Evolutionary conservation across 2,888 invertebrate species (phyloP).

Genomic region (Drosophila barbarae): DNA sequence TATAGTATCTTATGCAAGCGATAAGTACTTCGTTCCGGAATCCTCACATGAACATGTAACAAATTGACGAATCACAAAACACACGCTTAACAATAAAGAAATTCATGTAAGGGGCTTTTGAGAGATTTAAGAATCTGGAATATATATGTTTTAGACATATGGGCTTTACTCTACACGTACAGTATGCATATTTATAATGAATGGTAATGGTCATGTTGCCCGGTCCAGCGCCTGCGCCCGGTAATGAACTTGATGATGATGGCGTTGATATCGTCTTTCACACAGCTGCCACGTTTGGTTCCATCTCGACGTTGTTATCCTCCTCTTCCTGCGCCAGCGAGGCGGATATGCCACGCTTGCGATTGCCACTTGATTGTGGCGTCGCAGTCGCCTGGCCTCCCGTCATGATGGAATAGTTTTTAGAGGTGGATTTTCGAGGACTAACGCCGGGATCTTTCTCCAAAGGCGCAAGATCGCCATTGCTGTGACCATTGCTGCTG

Average conservation of each 20-base stretch:
- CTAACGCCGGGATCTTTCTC: conserved; percentile 44
- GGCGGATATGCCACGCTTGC: conserved; percentile 43
- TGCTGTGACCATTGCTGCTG: conserved; percentile 34
- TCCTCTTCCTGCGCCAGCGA: conserved; percentile 39
- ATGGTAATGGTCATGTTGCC: conserved; percentile 26
- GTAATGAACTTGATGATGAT: conserved; percentile 11
- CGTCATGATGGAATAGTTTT: conserved; percentile 75
- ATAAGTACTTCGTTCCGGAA: conserved; percentile 40
- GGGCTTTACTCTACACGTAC: conserved; percentile 28
- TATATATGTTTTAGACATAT: conserved; percentile 41
- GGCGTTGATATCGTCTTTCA: conserved; percentile 22
- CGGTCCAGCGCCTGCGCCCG: conserved; percentile 54
- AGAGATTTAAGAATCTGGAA: conserved; percentile 48
- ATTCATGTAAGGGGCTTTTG: conserved; percentile 36
- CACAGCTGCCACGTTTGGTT: conserved; percentile 24
- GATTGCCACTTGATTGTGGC: conserved; percentile 23
- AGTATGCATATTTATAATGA: conserved; percentile 36
- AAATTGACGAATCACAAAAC: conserved; percentile 32
- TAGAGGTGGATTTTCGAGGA: conserved; percentile 45
- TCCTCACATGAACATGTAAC: conserved; percentile 22
- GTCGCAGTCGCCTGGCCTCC: conserved; percentile 37
- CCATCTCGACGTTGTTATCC: conserved; percentile 38
- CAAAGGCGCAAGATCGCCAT: conserved; percentile 39
- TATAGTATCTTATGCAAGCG: conserved; percentile 35
- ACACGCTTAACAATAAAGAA: conserved; percentile 38